These are phyloP conservation scores for Heliconius nattereri DNA, from an alignment of 1,140 invertebrate species.

Conservation along the genomic window DNA sequence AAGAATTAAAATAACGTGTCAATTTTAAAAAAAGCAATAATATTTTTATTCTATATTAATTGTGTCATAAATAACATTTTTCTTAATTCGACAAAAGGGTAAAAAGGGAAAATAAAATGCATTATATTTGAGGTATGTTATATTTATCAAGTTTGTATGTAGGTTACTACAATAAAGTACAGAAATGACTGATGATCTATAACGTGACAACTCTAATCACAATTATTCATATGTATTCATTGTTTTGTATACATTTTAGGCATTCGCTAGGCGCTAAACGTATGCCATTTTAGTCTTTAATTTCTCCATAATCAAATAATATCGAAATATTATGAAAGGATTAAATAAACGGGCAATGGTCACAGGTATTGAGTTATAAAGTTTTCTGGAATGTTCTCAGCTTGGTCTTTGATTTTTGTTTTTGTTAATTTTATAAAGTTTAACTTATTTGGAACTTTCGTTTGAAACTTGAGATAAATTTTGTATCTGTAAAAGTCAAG, in stretches of 20 bases:
- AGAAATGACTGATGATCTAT: conserved; percentile 76
- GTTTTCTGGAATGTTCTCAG: background rate
- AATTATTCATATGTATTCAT: conserved; percentile 76
- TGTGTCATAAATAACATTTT: background rate
- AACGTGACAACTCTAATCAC: conserved; percentile 76
- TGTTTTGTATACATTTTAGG: conserved; percentile 76
- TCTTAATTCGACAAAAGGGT: background rate
- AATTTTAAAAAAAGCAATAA: no score
- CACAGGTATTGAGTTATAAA: background rate
- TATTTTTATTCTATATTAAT: no score
- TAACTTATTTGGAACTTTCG: background rate
- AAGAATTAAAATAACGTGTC: no score
- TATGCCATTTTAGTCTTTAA: conserved; percentile 72
- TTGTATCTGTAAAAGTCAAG: conserved; percentile 3
- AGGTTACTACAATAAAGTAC: conserved; percentile 79
- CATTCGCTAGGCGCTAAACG: conserved; percentile 67
- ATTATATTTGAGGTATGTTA: conserved; percentile 77
- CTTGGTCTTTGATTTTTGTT: background rate
- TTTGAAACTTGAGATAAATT: background rate
- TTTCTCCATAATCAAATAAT: conserved; percentile 70
- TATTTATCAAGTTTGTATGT: conserved; percentile 80
- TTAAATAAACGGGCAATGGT: background rate
- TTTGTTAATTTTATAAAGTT: background rate
- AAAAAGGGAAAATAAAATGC: conserved; percentile 55
- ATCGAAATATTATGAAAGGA: conserved; percentile 36